These are phyloP conservation scores for Drosophila acutilabella DNA, from an alignment of 2,888 invertebrate genomes.

Conservation along the genomic window DNA sequence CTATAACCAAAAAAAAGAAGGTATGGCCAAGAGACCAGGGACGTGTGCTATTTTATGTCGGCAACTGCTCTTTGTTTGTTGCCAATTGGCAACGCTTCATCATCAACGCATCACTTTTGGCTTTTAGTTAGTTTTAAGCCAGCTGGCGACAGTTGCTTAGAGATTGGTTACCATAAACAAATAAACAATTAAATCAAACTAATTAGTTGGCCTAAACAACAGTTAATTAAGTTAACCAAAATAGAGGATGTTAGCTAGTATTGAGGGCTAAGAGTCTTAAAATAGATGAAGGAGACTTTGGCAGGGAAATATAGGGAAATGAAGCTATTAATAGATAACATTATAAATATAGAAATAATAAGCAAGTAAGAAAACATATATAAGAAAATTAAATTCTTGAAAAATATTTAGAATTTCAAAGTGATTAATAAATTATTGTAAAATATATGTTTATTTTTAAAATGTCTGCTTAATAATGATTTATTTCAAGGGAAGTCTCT, in stretches of 20 bases:
- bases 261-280: no score
- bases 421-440: no score
- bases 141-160: conserved; percentile 32
- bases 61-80: conserved; percentile 18
- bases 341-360: no score
- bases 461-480: no score
- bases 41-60: conserved; percentile 3
- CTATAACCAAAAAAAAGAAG: conserved; percentile 11
- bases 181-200: conserved; percentile 1
- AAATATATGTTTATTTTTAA: no score
- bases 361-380: no score
- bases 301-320: no score
- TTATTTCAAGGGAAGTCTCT: no score
- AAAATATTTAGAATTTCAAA: no score
- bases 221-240: conserved; percentile 1
- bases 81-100: conserved; percentile 26
- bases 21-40: conserved; percentile 20
- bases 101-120: conserved; percentile 14
- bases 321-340: no score
- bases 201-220: neutral
- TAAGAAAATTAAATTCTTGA: no score
- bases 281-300: no score
- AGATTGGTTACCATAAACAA: conserved; percentile 3
- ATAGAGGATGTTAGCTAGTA: neutral
- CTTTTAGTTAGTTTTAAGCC: conserved; percentile 3